phyloP scores from a whole-genome alignment of 1,140 invertebrate species.

The Musca vetustissima region DNA sequence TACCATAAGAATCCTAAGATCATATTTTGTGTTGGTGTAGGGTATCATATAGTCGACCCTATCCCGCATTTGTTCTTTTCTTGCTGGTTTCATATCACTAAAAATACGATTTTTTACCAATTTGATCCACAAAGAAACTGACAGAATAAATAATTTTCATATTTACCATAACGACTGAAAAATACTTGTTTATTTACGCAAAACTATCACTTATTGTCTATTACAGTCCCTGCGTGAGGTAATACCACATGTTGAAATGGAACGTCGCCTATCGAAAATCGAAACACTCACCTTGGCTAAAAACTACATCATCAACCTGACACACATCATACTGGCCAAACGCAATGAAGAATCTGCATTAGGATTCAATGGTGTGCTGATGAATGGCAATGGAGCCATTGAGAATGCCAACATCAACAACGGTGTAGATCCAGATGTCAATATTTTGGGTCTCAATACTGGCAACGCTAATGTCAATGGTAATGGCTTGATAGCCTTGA shows the following conservation, averaged over 20 bases:
- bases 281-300: conserved; percentile 85
- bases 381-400: conserved; percentile 14
- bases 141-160: not conserved
- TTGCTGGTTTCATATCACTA: too few relatives aligned
- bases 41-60: too few relatives aligned
- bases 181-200: too few relatives aligned
- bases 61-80: too few relatives aligned
- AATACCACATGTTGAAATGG: conserved; percentile 84
- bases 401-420: not conserved
- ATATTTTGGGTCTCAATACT: not conserved
- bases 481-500: not conserved
- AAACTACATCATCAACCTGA: conserved; percentile 88
- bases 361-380: conserved; percentile 43
- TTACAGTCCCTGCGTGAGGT: conserved; percentile 77
- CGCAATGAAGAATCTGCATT: conserved; percentile 54
- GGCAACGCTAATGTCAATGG: conserved; percentile 26
- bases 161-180: too few relatives aligned
- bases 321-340: conserved; percentile 73
- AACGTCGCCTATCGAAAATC: conserved; percentile 82
- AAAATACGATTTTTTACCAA: too few relatives aligned
- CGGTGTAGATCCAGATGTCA: not conserved
- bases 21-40: too few relatives aligned
- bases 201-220: conserved; percentile 22
- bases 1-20: too few relatives aligned
- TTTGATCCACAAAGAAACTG: not conserved